These are phyloP conservation scores for Macrotus californicus DNA, from an alignment of 2,113 vertebrate species.

Conservation along the genomic window DNA sequence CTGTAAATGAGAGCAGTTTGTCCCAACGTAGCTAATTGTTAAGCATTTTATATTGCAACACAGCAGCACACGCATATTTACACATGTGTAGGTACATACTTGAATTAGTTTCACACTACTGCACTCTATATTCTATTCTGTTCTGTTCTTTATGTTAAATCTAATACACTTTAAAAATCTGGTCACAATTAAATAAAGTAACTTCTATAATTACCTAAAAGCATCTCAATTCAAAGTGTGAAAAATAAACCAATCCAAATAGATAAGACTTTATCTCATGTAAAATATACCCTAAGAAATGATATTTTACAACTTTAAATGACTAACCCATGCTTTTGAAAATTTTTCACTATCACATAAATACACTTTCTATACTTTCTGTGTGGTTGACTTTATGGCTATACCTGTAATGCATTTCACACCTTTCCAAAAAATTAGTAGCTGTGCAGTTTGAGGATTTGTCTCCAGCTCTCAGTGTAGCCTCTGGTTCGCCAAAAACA, in stretches of 20 bases:
- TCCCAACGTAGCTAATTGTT: not conserved
- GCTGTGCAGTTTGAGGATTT: not conserved
- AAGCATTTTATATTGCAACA: not conserved
- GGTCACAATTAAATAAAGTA: not conserved
- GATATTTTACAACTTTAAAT: not conserved
- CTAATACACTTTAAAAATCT: not conserved
- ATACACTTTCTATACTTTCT: not conserved
- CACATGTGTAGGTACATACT: not conserved
- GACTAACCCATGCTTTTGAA: not conserved
- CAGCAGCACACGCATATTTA: not conserved
- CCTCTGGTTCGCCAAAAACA: conserved; percentile 1
- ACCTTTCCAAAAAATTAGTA: not conserved
- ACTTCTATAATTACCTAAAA: conserved; percentile 2
- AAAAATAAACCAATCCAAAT: not conserved
- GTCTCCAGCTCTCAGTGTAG: not conserved
- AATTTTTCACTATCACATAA: not conserved
- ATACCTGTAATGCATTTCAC: not conserved
- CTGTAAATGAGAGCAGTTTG: not conserved
- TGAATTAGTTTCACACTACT: not conserved
- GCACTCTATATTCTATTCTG: not conserved
- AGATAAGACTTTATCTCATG: not conserved
- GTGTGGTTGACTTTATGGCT: not conserved
- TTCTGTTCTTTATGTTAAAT: not conserved
- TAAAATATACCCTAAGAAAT: not conserved
- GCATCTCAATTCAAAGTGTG: not conserved